Evolutionary conservation across 2,888 invertebrate species (phyloP).

Genomic region (Quadroppia sp.): DNA sequence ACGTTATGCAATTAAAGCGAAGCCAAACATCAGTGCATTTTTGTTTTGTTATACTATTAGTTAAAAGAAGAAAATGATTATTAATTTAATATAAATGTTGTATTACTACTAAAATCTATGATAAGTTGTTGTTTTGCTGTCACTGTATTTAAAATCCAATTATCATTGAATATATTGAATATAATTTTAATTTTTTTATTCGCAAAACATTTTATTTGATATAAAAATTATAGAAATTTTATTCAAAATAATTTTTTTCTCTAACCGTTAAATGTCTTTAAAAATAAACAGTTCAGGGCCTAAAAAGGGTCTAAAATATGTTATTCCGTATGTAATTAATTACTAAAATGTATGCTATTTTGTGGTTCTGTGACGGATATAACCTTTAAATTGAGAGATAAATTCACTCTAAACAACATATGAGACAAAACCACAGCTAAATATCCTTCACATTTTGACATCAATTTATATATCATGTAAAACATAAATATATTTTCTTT

Average conservation of each 20-base stretch:
- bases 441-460: conserved; percentile 2
- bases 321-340: not conserved
- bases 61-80: too few relatives aligned
- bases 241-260: too few relatives aligned
- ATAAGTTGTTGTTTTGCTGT: conserved; percentile 2
- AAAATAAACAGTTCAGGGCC: not conserved
- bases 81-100: not conserved
- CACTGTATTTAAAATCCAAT: not conserved
- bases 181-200: not conserved
- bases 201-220: not conserved
- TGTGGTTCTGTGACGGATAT: not conserved
- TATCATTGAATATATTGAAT: conserved; percentile 11
- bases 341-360: not conserved
- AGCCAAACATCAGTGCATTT: too few relatives aligned
- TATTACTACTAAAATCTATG: not conserved
- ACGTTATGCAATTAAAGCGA: too few relatives aligned
- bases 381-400: conserved; percentile 7
- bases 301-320: conserved; percentile 3
- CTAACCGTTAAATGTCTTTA: too few relatives aligned
- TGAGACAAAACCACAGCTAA: not conserved
- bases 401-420: not conserved
- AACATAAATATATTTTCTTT: not conserved
- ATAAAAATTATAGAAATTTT: not conserved
- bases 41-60: too few relatives aligned
- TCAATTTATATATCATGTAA: not conserved